Evolutionary conservation across 92 coral and sea anemone species (phyloP).

Genomic region (Micromussa lordhowensis): DNA sequence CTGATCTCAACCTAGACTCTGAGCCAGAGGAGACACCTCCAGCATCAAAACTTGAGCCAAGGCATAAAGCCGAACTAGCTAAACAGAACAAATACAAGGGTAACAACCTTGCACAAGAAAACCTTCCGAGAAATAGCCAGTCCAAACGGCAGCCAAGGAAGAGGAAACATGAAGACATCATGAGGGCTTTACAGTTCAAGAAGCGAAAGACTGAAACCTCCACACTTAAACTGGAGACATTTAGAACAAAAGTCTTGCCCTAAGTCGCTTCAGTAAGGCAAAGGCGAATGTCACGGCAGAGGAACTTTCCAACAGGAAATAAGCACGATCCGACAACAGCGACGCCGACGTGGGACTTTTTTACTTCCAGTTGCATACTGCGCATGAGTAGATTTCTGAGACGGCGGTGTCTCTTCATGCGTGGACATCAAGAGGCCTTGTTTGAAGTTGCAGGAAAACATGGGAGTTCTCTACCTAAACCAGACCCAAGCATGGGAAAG

Average conservation of each 20-base stretch:
- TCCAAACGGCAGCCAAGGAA: conserved; percentile 6
- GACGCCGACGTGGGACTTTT: conserved; percentile 28
- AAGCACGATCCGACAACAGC: too few species aligned
- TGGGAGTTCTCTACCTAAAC: too few species aligned
- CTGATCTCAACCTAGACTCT: neutral
- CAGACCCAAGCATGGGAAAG: neutral
- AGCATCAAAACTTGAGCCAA: neutral
- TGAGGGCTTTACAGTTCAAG: neutral
- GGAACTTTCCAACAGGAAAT: too few species aligned
- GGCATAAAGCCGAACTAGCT: too few species aligned
- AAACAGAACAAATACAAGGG: too few species aligned
- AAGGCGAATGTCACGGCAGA: too few species aligned
- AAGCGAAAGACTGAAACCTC: neutral
- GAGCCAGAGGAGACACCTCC: neutral
- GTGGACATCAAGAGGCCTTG: conserved; percentile 4
- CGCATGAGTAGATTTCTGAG: conserved; percentile 20
- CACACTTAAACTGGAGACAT: neutral
- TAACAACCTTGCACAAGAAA: neutral
- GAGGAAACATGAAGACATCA: neutral
- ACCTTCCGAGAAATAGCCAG: neutral
- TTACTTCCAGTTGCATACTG: conserved; percentile 12
- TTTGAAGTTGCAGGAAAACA: neutral
- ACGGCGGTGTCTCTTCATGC: conserved; percentile 26
- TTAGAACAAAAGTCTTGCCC: too few species aligned
- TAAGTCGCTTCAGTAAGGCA: too few species aligned